phyloP scores from a whole-genome alignment of 64 coral and sea anemone genomes.

The Platygyra sinensis region DNA sequence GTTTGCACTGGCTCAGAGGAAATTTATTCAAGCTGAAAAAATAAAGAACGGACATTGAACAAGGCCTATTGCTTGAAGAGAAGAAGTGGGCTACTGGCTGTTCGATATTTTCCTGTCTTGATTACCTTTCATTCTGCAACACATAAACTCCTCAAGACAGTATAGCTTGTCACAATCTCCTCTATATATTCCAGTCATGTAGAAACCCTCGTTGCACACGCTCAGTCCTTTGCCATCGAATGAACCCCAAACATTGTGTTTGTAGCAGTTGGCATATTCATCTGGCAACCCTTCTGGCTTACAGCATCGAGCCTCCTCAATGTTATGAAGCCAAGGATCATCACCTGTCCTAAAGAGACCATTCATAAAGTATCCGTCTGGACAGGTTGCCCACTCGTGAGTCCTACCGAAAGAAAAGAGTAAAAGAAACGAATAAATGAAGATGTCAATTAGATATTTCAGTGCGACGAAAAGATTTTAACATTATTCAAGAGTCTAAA shows the following conservation, averaged over 20 bases:
- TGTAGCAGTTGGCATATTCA: conserved; percentile 23
- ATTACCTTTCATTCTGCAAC: conserved; percentile 22
- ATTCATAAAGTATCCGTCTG: conserved; percentile 33
- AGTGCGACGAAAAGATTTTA: background rate
- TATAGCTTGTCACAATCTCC: background rate
- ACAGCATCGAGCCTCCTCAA: conserved; percentile 34
- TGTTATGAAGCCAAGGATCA: conserved; percentile 13
- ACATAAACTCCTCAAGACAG: conserved; percentile 3
- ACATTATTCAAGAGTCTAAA: too few relatives aligned
- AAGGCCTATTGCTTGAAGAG: background rate
- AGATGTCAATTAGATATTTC: background rate
- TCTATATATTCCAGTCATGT: conserved; percentile 18
- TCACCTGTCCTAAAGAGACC: background rate
- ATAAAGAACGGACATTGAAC: background rate
- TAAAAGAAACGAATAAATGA: background rate
- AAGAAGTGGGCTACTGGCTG: background rate
- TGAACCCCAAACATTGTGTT: background rate
- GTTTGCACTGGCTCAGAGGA: too few relatives aligned
- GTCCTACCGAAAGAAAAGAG: background rate
- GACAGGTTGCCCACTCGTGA: conserved; percentile 11
- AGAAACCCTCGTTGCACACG: conserved; percentile 34
- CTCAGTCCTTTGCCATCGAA: conserved; percentile 40
- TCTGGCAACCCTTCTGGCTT: background rate
- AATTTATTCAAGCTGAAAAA: background rate
- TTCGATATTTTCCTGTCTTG: background rate